Evolutionary conservation across 2,888 invertebrate species (phyloP), one percentile per base, ranked within the genome.

Genomic region (Pharmacophagus antenor): DNA sequence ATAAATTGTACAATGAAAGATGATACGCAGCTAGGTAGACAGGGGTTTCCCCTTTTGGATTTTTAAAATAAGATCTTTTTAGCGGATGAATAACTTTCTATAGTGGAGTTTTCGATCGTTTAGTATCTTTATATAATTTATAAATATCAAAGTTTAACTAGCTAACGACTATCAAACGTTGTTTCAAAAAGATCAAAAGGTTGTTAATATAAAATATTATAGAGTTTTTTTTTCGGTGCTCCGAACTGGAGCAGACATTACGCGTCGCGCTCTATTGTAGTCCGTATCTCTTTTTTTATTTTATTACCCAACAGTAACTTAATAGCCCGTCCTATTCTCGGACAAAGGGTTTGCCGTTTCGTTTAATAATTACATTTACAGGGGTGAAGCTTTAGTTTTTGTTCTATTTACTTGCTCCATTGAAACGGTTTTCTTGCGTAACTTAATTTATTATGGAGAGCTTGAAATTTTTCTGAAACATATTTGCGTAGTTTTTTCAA

Each of bases 321-420:
- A 86, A 87, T 87, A 86, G 85, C 84, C 77, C 73, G 75, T 72
- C 77, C 73, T 78, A 73, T 69, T 75, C 71, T 62, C 66, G 72
- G 76, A 79, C 85, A 86, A 86, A 87, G 84, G 80, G 79, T 82
- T 81, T 78, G 79, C 76, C 71, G 73, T 85, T 84, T 82, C 79
- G 82, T 84, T 82, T 80, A 83, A 83, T 85, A 85, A 70, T 75
- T 79, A 81, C 80, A 81, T 85, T 86, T 80, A 70, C 71, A 67
- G 63, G 63, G n/a, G 68, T 68, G 79, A 70, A 76, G 73, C 70
- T 74, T 76, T 75, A 71, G 69, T 67, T 70, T 75, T 71, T 72
- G 70, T 69, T 74, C 72, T 64, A 65, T 69, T 70, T 71, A 63
- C 56, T 62, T 64, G 63, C 56, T 62, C 61, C 54, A 55, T 65